Percentiles rank a stretch among this genome's conserved stretches.
Evolutionary conservation across 2,797 vertebrate genomes (phyloP).

Genomic region (Strix occidentalis): DNA sequence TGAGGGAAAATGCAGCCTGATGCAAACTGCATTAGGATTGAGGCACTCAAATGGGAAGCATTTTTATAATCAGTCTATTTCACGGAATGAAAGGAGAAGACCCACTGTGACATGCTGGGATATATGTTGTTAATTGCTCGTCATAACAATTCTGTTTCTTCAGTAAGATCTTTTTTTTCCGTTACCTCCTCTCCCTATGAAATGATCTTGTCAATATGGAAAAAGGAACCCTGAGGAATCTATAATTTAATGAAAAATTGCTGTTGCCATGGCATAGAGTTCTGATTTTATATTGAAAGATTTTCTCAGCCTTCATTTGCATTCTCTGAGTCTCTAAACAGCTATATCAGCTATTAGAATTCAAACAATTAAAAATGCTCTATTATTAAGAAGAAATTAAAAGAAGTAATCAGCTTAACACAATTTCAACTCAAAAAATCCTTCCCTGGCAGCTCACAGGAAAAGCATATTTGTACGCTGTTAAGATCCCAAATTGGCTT

Average conservation of each 20-base stretch:
- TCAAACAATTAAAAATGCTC: conserved; percentile 48
- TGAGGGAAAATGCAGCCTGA: background rate
- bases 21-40: background rate
- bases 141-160: conserved; percentile 34
- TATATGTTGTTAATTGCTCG: conserved; percentile 48
- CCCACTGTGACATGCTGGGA: conserved; percentile 28
- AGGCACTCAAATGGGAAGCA: background rate
- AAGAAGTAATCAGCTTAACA: conserved; percentile 35
- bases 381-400: conserved; percentile 13
- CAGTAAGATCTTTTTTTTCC: conserved; percentile 36
- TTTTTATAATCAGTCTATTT: conserved; percentile 49
- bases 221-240: conserved; percentile 51
- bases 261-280: conserved; percentile 77
- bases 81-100: conserved; percentile 41
- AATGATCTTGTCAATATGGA: conserved; percentile 55
- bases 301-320: conserved; percentile 21
- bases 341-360: background rate
- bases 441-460: background rate
- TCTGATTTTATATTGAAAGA: background rate
- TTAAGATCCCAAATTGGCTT: conserved; percentile 20
- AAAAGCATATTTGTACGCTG: conserved; percentile 24
- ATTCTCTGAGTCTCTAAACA: background rate
- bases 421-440: conserved; percentile 6
- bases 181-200: conserved; percentile 10
- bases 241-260: conserved; percentile 56